Base-by-base conservation (phyloP, 2,113 vertebrate genomes). In the Leucopternis melanops region DNA sequence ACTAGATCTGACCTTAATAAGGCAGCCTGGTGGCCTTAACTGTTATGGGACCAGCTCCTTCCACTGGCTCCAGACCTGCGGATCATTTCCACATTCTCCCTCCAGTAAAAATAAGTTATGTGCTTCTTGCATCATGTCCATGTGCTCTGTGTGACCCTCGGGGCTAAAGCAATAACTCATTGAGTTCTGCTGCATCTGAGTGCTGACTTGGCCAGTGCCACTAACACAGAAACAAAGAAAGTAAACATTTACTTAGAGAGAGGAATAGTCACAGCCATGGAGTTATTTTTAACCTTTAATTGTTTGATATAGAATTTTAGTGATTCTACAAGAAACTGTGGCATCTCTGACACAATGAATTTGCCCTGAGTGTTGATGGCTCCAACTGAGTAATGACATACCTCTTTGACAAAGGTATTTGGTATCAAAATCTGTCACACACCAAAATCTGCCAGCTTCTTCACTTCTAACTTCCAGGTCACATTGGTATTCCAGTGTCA, bases 1-100 rank as follows among this genome's bases (percentile, higher is more conserved):
- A 18, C 90, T 92, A 70, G 62, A 70, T 80, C 88, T 93, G 95
- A 96, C 93, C 93, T 96, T 90, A 97, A 82, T 88, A 90, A 92
- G 93, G 55, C 18, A 90, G 75, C 54, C 71, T 92, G 85, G 74
- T 96, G 71, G 87, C 82, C 81, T 91, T 89, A 87, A 73, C 58
- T 36, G 36, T 75, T 93, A 81, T 44, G 45, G 26, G 45, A 26
- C 71, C 0, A 1, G 26, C 55, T 90, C 25, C 80, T 90, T 83
- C 75, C 42, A 25, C 75, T 23, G 21, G 78, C 70, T 83, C 71
- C 54, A 73, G 67, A 82, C 50, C 50, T 83, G 66, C 42, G 59
- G 62, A 91, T 83, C 1, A 2, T 86, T 96, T 95, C 71, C 57
- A 88, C 45, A 45, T 77, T 91, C 8, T 70, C 12, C 38, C 16